These are phyloP conservation scores for Bombus haemorrhoidalis DNA, from an alignment of 1,140 invertebrate genomes.

Conservation along the genomic window DNA sequence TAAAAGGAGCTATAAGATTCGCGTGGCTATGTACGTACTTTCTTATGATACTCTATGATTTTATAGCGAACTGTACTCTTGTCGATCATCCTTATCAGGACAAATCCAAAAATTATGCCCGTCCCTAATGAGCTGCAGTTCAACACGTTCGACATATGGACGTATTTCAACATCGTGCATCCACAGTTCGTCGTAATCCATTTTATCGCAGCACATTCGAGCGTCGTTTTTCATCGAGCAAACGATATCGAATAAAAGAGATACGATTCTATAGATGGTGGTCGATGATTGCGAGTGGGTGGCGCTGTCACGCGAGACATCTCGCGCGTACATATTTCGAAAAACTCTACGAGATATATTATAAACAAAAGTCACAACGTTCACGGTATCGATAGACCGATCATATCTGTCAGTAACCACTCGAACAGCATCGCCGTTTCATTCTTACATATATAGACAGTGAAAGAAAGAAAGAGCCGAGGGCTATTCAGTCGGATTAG, in stretches of 20 bases:
- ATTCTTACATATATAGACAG: not conserved
- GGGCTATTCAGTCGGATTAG: slow-evolving; percentile 62
- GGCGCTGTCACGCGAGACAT: slow-evolving; percentile 7
- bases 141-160: not conserved
- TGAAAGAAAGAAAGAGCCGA: not conserved
- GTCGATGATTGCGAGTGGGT: slow-evolving; percentile 15
- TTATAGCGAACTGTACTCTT: no score
- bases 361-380: not conserved
- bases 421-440: not conserved
- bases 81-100: no score
- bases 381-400: not conserved
- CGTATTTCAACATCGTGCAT: no score
- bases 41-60: no score
- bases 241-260: not conserved
- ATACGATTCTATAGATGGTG: not conserved
- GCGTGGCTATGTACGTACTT: no score
- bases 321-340: slow-evolving; percentile 18
- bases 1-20: no score
- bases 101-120: not conserved
- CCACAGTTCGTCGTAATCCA: not conserved
- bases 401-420: slow-evolving; percentile 22
- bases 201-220: not conserved
- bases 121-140: not conserved
- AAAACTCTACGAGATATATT: not conserved
- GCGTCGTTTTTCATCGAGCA: slow-evolving; percentile 24